phyloP scores from a whole-genome alignment of 2,888 invertebrate genomes.

The Helicoverpa assulta region DNA sequence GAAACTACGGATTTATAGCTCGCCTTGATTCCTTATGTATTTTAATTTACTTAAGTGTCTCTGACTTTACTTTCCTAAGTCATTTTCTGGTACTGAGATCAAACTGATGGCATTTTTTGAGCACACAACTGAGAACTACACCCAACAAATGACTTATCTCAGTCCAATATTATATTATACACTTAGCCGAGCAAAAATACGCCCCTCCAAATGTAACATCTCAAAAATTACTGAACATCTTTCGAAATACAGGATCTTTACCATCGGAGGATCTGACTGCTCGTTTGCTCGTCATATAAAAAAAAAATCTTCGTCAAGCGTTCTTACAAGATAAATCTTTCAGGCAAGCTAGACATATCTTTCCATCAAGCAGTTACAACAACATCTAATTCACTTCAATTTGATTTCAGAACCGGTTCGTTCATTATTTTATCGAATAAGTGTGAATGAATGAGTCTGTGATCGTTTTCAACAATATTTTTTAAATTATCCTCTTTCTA shows the following conservation, averaged over 20 bases:
- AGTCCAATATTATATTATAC: no score
- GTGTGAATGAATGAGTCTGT: conserved; percentile 1
- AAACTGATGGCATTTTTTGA: neutral
- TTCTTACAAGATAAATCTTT: no score
- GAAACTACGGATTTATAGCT: conserved; percentile 20
- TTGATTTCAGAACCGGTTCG: conserved; percentile 10
- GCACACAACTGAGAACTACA: no score
- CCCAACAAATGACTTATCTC: no score
- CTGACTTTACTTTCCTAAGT: neutral
- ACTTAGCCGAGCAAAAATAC: no score
- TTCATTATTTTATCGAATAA: neutral
- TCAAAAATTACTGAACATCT: no score
- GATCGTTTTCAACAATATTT: conserved; percentile 4
- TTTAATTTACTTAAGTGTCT: neutral
- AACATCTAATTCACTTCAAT: neutral
- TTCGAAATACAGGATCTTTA: no score
- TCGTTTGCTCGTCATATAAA: no score
- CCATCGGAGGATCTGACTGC: no score
- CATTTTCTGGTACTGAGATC: conserved; percentile 22
- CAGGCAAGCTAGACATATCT: neutral
- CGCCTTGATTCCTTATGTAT: neutral
- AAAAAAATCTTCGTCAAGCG: no score
- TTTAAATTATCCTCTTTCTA: neutral
- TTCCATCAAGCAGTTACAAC: neutral
- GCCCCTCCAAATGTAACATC: no score